Conservation (phyloP, 2,888 invertebrate genomes). For the Sesia bembeciformis region DNA sequence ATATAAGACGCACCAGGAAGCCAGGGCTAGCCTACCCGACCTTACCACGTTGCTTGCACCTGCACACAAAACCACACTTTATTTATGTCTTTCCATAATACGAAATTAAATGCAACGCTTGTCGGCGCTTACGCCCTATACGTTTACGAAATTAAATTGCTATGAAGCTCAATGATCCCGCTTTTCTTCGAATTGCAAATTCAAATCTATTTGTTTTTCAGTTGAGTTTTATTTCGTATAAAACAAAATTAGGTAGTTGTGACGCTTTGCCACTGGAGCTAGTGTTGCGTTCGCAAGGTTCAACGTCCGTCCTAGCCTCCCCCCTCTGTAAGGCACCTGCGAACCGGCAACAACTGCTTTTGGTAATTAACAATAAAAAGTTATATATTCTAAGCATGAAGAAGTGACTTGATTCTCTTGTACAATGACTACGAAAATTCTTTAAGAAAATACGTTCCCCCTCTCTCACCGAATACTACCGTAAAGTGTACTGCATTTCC, state of each 20-base stretch:
- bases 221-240: constrained; percentile 27
- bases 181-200: constrained; percentile 29
- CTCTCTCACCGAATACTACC: no score
- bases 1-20: constrained; percentile 65
- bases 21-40: constrained; percentile 34
- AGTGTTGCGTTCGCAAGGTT: constrained; percentile 41
- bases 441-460: no score
- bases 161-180: constrained; percentile 68
- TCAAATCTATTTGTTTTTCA: constrained; percentile 16
- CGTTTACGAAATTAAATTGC: constrained; percentile 39
- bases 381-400: not conserved
- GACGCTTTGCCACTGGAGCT: constrained; percentile 20
- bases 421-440: no score
- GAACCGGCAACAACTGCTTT: constrained; percentile 38
- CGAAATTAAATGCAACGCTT: constrained; percentile 10
- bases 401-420: no score
- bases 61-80: constrained; percentile 16
- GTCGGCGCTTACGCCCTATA: constrained; percentile 28
- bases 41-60: constrained; percentile 25
- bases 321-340: constrained; percentile 32
- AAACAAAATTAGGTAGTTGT: constrained; percentile 17
- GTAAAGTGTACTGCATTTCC: no score
- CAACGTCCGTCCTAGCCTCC: constrained; percentile 67
- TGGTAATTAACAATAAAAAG: constrained; percentile 54
- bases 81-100: constrained; percentile 9